A percentile compares a stretch with the other conserved stretches of the same genome.
These are phyloP conservation scores for Diachrysia chrysitis DNA, from an alignment of 2,888 invertebrate species.

Conservation along the genomic window DNA sequence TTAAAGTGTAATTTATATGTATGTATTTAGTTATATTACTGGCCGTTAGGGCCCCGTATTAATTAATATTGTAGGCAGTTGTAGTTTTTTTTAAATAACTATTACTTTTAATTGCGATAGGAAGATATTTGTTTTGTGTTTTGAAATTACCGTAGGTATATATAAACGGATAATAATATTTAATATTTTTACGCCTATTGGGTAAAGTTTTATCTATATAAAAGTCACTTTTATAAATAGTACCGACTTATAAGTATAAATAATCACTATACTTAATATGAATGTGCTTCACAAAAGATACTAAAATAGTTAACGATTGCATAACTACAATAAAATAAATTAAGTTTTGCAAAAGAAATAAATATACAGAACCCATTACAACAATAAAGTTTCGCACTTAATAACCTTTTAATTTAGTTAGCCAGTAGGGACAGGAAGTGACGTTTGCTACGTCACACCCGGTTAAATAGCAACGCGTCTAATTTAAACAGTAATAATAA, in stretches of 20 bases:
- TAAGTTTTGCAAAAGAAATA: too few species aligned
- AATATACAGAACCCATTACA: conserved; percentile 21
- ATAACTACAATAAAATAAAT: too few species aligned
- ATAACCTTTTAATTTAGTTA: conserved; percentile 15
- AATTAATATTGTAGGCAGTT: neutral
- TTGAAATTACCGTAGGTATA: neutral
- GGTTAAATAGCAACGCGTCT: conserved; percentile 40
- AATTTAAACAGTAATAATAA: conserved; percentile 28
- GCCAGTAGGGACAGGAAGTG: conserved; percentile 31
- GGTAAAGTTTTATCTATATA: too few species aligned
- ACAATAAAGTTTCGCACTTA: conserved; percentile 2
- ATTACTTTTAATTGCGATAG: neutral
- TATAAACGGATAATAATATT: too few species aligned
- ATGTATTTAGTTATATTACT: conserved; percentile 16
- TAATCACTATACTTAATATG: too few species aligned
- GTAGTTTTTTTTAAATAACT: neutral
- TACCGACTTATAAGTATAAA: too few species aligned
- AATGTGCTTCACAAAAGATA: too few species aligned
- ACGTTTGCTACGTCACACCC: conserved; percentile 42
- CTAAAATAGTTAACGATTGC: too few species aligned
- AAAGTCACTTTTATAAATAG: too few species aligned
- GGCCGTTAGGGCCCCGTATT: neutral
- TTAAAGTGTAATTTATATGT: conserved; percentile 44
- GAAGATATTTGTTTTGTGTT: neutral
- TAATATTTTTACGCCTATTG: too few species aligned